Percentiles rank a stretch among this genome's conserved stretches.
phyloP scores from a whole-genome alignment of 2,113 vertebrate species.

The Peromyscus leucopus region DNA sequence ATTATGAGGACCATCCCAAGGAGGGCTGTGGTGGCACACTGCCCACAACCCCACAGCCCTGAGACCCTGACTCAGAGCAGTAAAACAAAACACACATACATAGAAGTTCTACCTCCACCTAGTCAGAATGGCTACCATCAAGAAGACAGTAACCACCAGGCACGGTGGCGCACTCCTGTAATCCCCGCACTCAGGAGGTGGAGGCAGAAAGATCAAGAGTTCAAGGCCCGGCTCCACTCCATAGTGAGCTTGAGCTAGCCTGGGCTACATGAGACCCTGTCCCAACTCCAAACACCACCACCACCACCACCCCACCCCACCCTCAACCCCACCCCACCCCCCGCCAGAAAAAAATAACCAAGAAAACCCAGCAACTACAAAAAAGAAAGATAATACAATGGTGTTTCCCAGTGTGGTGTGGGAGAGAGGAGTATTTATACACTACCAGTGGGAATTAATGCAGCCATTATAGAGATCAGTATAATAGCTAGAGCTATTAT shows the following conservation, averaged over 20 bases:
- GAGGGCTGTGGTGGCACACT: background rate
- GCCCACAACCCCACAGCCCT: background rate
- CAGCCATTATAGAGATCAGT: background rate
- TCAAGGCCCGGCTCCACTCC: background rate
- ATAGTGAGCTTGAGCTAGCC: background rate
- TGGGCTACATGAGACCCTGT: background rate
- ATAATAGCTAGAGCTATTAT: no score
- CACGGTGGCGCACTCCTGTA: background rate
- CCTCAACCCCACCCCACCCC: accelerated
- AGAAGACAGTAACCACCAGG: no score
- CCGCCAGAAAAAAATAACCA: background rate
- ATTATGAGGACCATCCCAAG: background rate
- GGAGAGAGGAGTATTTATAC: background rate
- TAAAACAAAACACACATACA: background rate
- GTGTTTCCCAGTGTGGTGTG: background rate
- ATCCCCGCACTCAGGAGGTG: background rate
- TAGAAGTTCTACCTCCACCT: background rate
- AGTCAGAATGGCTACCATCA: background rate
- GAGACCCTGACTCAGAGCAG: background rate
- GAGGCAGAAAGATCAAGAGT: background rate
- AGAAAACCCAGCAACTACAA: background rate
- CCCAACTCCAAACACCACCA: no score
- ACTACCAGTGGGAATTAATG: background rate
- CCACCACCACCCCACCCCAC: no score
- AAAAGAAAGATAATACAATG: background rate